Evolutionary conservation across 2,888 invertebrate genomes (phyloP), one percentile per base, ranked within the genome.

Genomic region (Ligdia adustata): DNA sequence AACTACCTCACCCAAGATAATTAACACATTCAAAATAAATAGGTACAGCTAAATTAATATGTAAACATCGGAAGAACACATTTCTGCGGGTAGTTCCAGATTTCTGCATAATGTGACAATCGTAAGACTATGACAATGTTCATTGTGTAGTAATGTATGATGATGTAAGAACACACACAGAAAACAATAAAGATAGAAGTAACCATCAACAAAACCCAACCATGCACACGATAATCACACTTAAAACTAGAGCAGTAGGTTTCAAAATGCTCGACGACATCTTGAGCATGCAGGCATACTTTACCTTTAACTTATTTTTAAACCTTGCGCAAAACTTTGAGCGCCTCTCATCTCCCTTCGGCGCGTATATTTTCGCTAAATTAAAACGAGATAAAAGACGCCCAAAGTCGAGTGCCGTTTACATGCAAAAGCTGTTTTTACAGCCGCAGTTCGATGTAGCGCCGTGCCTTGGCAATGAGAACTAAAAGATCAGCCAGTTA

Each of bases 141-240:
- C 34, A 35, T 20, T 48, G 49, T 48, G 38, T 27, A 37, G 46
- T 47, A 49, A 52, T 54, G 34, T 38, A 50, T 47, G 27, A 43
- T n/a, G n/a, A 42, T 42, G 14, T 44, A 32, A n/a, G 31, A 45
- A 34, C 15, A 53, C 33, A 48, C 45, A 40, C 24, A 13, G 38
- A 26, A 56, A 37, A 47, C 24, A 16, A 34, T 39, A 24, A 27
- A 15, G 22, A 14, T 16, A n/a, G 4, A 22, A 15, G 35, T 34
- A 28, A 43, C 29, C 41, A 34, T 52, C 28, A 52, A 56, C 53
- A 53, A 54, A 62, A 63, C 62, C 69, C 59, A 58, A 46, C 40
- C 52, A 58, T 70, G 72, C 71, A 62, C 59, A 58, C 57, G 44
- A 64, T 52, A 51, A 37, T 34, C 55, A 61, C 52, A 55, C 53